Evolutionary conservation across 2,888 invertebrate species (phyloP).

Genomic region (Lamproptera curius): DNA sequence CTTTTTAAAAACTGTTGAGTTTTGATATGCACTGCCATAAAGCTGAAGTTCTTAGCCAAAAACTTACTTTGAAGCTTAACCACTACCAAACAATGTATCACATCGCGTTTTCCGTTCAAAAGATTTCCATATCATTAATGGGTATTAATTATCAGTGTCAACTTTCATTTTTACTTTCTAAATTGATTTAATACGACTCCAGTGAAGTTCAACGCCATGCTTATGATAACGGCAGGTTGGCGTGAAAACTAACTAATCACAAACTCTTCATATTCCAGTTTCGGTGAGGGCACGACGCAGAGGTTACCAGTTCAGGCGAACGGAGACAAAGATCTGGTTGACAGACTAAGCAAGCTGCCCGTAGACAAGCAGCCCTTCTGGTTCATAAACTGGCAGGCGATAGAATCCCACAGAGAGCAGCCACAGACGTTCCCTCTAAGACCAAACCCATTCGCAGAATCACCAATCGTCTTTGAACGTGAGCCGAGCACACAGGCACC

Average conservation of each 20-base stretch:
- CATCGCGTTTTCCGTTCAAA: no score
- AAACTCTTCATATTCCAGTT: constrained; percentile 40
- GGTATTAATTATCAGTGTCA: neutral
- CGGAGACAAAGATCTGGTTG: constrained; percentile 79
- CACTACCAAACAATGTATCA: no score
- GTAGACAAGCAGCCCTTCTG: constrained; percentile 82
- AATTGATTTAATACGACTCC: neutral
- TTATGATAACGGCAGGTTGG: no score
- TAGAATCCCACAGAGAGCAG: constrained; percentile 74
- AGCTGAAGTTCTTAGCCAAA: no score
- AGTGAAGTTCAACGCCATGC: neutral
- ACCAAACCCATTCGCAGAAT: constrained; percentile 40
- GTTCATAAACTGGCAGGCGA: constrained; percentile 81
- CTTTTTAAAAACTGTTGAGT: no score
- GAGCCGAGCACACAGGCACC: neutral
- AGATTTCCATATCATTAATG: no score
- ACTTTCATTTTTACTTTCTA: neutral
- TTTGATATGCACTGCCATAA: no score
- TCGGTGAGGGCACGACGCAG: constrained; percentile 47
- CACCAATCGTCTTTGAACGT: neutral
- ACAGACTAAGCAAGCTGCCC: constrained; percentile 78
- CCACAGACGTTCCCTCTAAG: constrained; percentile 42
- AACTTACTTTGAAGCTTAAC: no score
- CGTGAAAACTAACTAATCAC: no score
- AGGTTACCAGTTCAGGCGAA: constrained; percentile 80